Evolutionary conservation across 2,888 invertebrate genomes (phyloP).

Genomic region (Didymodactylos carnosus): DNA sequence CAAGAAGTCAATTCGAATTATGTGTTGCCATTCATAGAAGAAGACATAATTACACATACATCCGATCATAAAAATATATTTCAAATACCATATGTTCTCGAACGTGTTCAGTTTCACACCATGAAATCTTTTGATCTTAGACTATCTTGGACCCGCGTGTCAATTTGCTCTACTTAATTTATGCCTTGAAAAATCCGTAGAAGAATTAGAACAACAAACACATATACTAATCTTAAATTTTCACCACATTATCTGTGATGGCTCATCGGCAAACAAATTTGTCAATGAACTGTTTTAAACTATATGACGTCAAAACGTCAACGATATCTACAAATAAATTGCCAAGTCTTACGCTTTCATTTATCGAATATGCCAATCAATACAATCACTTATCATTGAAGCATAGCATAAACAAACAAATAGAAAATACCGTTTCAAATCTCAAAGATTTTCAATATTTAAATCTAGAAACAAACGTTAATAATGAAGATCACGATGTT

Average conservation of each 20-base stretch:
- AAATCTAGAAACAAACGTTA: background rate
- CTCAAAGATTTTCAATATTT: background rate
- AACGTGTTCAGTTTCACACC: background rate
- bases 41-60: too few relatives aligned
- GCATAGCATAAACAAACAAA: background rate
- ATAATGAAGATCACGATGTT: background rate
- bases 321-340: too few relatives aligned
- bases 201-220: too few relatives aligned
- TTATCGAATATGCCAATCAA: too few relatives aligned
- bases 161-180: background rate
- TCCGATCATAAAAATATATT: too few relatives aligned
- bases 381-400: background rate
- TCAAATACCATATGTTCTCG: background rate
- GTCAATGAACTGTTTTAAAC: background rate
- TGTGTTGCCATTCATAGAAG: background rate
- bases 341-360: too few relatives aligned
- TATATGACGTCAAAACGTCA: background rate
- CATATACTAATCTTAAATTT: background rate
- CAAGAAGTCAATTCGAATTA: too few relatives aligned
- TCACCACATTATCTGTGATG: background rate
- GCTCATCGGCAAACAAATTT: background rate
- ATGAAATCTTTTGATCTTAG: background rate
- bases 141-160: background rate
- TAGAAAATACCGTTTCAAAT: background rate
- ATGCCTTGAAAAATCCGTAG: too few relatives aligned